A percentile compares a stretch with the other conserved stretches of the same genome.
Conservation (phyloP, 2,888 invertebrate genomes). For the Sympetrum striolatum region DNA sequence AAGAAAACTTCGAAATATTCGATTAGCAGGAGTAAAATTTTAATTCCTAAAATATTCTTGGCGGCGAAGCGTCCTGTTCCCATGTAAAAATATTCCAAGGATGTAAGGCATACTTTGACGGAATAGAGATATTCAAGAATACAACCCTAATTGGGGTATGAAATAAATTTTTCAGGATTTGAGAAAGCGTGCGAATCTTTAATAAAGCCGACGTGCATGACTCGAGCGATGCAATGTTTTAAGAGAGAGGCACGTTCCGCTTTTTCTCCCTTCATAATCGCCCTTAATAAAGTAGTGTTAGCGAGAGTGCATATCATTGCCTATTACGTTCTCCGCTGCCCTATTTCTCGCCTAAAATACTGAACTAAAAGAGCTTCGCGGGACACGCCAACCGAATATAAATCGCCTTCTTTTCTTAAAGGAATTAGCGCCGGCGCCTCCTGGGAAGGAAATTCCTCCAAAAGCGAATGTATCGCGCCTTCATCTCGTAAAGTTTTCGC, state of each 20-base stretch:
- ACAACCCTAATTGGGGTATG: too few relatives aligned
- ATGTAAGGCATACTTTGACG: too few relatives aligned
- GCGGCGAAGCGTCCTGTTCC: too few relatives aligned
- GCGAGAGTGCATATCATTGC: neutral
- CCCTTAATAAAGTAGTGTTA: neutral
- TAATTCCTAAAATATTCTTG: too few relatives aligned
- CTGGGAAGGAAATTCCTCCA: neutral
- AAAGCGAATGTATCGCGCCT: neutral
- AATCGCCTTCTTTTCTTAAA: neutral
- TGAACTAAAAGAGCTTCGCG: neutral
- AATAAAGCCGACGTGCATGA: too few relatives aligned
- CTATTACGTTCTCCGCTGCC: neutral
- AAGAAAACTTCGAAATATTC: too few relatives aligned
- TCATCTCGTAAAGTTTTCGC: neutral
- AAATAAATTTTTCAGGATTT: too few relatives aligned
- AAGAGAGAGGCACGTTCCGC: neutral
- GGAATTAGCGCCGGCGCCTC: neutral
- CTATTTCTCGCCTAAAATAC: neutral
- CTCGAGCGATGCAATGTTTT: too few relatives aligned
- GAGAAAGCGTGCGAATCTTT: too few relatives aligned
- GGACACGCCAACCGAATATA: neutral
- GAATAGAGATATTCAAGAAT: too few relatives aligned
- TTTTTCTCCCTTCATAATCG: neutral
- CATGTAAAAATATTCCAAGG: too few relatives aligned
- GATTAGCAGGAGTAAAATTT: too few relatives aligned